Conservation (phyloP, 2,797 vertebrate genomes). For the Aulostomus chinensis region DNA sequence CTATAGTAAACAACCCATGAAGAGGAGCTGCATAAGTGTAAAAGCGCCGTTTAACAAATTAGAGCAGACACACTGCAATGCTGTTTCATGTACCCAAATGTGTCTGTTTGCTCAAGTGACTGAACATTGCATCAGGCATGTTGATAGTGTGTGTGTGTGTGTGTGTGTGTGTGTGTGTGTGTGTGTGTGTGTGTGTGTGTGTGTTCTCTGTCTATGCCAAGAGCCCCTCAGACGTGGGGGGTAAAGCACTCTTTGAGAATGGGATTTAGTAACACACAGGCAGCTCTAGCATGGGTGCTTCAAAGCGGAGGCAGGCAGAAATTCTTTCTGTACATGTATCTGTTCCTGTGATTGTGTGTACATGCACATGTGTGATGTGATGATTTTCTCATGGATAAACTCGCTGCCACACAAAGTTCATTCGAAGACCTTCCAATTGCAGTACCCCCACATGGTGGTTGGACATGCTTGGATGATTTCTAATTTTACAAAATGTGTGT, state of each 20-base stretch:
- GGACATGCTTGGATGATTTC: conserved; percentile 20
- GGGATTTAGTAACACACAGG: conserved; percentile 74
- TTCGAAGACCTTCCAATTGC: conserved; percentile 38
- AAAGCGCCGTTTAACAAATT: conserved; percentile 47
- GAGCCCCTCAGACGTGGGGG: conserved; percentile 67
- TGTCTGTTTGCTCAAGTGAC: conserved; percentile 66
- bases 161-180: too few relatives aligned
- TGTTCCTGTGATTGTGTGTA: conserved; percentile 39
- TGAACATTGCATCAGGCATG: conserved; percentile 75
- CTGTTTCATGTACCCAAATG: conserved; percentile 55
- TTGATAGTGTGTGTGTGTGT: conserved; percentile 65
- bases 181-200: conserved; percentile 48
- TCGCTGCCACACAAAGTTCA: conserved; percentile 25
- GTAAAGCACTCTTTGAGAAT: conserved; percentile 74
- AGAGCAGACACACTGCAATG: conserved; percentile 42
- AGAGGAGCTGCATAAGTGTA: conserved; percentile 28
- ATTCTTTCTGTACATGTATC: conserved; percentile 40
- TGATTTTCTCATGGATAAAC: conserved; percentile 45
- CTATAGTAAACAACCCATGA: conserved; percentile 32
- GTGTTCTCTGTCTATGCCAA: conserved; percentile 56
- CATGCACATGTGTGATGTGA: conserved; percentile 31
- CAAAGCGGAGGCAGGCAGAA: conserved; percentile 62
- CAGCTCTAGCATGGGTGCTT: conserved; percentile 59
- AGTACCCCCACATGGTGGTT: conserved; percentile 1
- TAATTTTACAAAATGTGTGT: conserved; percentile 33